Conservation (phyloP, 1,140 invertebrate species). For the Lepidurus arcticus region DNA sequence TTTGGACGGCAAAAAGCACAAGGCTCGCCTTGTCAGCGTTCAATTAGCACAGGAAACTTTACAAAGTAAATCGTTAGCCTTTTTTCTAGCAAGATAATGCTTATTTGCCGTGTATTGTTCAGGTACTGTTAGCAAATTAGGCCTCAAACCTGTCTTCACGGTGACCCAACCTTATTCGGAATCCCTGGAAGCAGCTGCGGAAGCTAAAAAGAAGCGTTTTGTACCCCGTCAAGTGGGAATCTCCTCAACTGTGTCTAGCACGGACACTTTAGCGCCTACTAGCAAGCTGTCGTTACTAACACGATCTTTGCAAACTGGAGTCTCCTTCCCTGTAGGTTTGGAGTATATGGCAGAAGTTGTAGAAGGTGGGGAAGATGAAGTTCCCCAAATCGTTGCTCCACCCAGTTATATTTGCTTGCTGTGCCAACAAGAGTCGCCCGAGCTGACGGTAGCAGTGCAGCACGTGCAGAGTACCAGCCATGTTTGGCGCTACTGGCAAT, state of each 20-base stretch:
- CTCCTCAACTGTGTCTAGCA: no score
- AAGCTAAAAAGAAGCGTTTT: background rate
- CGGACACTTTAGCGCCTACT: background rate
- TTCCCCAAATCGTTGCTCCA: background rate
- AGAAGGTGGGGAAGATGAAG: background rate
- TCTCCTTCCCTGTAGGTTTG: background rate
- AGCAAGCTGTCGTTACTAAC: background rate
- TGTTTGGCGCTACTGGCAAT: background rate
- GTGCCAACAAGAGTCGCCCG: background rate
- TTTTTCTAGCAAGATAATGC: background rate
- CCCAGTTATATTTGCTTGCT: background rate
- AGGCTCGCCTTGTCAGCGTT: background rate
- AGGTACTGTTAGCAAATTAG: background rate
- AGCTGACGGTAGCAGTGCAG: background rate
- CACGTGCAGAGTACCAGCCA: background rate
- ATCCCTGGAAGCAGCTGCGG: background rate
- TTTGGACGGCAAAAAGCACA: background rate
- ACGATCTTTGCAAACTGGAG: background rate
- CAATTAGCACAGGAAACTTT: background rate
- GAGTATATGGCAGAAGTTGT: background rate
- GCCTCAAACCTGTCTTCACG: background rate
- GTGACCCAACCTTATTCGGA: background rate
- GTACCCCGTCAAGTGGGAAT: background rate
- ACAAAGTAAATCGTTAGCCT: background rate
- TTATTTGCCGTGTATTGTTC: background rate